Conservation (phyloP, 2,797 vertebrate species). For the Acrossocheilus wenchowensis region DNA sequence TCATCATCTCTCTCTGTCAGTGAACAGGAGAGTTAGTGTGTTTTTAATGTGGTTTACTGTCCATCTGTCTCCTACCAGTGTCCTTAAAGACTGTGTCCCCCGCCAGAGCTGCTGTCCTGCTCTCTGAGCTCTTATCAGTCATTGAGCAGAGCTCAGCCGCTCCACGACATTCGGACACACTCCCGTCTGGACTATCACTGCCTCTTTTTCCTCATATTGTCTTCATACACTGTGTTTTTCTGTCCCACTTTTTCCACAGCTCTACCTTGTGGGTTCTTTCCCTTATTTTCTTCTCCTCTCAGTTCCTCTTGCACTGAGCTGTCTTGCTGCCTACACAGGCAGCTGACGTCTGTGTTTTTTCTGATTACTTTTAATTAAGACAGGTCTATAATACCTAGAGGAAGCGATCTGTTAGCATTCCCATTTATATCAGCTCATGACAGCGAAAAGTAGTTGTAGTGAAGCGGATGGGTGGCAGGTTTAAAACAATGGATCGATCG, state of each 20-base stretch:
- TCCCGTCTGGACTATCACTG: not conserved
- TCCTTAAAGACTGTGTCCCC: constrained; percentile 34
- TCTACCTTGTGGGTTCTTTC: not conserved
- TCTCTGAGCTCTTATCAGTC: constrained; percentile 61
- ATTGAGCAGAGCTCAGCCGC: constrained; percentile 44
- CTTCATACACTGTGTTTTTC: not conserved
- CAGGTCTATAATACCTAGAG: not conserved
- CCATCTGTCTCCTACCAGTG: constrained; percentile 27
- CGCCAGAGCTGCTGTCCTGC: constrained; percentile 36
- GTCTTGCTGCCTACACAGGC: not conserved
- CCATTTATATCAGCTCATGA: not conserved
- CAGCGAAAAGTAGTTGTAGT: not conserved
- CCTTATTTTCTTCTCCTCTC: not conserved
- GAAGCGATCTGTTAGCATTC: not conserved
- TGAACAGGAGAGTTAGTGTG: not conserved
- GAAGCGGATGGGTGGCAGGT: not conserved
- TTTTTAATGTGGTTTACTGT: constrained; percentile 23
- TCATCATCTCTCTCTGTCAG: constrained; percentile 19
- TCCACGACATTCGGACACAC: not conserved
- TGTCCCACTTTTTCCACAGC: not conserved
- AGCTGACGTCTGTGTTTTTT: not conserved
- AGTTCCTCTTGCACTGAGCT: not conserved
- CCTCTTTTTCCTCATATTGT: not conserved
- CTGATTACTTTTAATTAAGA: not conserved
- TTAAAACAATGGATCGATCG: not conserved